Evolutionary conservation across 2,113 vertebrate species (phyloP), one percentile per base, ranked within the genome.

Genomic region (Ptilonorhynchus violaceus): DNA sequence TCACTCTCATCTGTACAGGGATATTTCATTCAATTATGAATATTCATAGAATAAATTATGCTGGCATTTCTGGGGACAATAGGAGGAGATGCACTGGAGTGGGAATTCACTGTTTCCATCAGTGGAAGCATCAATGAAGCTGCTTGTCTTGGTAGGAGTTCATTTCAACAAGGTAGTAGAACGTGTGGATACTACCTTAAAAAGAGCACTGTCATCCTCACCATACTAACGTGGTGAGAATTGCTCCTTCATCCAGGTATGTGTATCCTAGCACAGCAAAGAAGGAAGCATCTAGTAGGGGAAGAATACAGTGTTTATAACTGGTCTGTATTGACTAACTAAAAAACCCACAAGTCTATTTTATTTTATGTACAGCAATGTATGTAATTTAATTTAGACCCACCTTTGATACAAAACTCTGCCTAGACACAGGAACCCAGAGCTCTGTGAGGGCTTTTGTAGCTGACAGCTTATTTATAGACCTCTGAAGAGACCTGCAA

Each of bases 141-240:
- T 72, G 20, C 39, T 74, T 81, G 15, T 39, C 27, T 73, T 89
- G 37, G 7, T 14, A 58, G 24, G 72, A 77, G 50, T 49, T 72
- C 0, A 58, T 81, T 92, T 84, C 52, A 81, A n/a, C 12, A 42
- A 7, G 2, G 6, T 23, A 60, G 35, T 6, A 58, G 41, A 85
- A 69, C 33, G 16, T 31, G 9, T 44, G 23, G 24, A 23, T 33
- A 30, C 22, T 31, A 20, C 42, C 42, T 66, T 73, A 46, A 68
- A 64, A 67, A 58, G 25, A 81, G 19, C 13, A n/a, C 8, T 47
- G 30, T 72, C 16, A 46, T 28, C 21, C 16, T 73, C 25, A 30
- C 13, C 16, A 7, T 22, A 42, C 30, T 33, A 62, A 28, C 0
- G 0, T 30, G 8, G 49, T 70, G 16, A 59, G 25, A 89, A 59